Evolutionary conservation across 2,888 invertebrate genomes (phyloP), one percentile per base, ranked within the genome.

Genomic region (Trachelus troglodyta): DNA sequence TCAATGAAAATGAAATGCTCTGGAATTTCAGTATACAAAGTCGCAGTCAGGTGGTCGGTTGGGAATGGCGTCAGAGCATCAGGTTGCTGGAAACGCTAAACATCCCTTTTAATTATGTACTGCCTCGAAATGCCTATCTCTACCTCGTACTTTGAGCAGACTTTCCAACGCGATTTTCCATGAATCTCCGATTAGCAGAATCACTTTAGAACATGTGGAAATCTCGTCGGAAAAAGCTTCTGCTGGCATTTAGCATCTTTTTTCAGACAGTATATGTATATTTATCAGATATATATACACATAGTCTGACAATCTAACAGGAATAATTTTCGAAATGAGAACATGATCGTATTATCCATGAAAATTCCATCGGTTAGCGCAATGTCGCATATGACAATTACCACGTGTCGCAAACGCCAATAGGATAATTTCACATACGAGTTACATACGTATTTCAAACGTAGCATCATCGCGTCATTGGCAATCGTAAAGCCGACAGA

Each of bases 101-200:
- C 40, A 78, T 77, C 77, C 81, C 75, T 75, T 81, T 81, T 75
- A 79, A 81, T 81, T 81, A 81, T 81, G 79, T 79, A 79, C 74
- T 76, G 56, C 69, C 77, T 75, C 77, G 80, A 75, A 75, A 81
- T 81, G 77, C 79, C 79, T 40, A 15, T 40, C 15, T 56, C 56
- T 56, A 56, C 56, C 23, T 56, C 56, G 9, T 23, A 56, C 56
- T 56, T 56, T 9, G 56, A 56, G 23, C 56, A 23, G 23, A 56
- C 23, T 56, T 9, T 23, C 23, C 9, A 23, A 6, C 56, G 23
- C 23, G 9, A 56, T 23, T 56, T 56, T 23, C 23, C 23, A 56
- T 9, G 23, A 23, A 23, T 56, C 56, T 23, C 56, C 23, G 9
- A 15, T 9, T 9, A 56, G 56, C 23, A 56, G 56, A 56, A 56